A percentile compares a stretch with the other conserved stretches of the same genome.
phyloP scores from a whole-genome alignment of 1,140 invertebrate species.

The Aricia agestis region DNA sequence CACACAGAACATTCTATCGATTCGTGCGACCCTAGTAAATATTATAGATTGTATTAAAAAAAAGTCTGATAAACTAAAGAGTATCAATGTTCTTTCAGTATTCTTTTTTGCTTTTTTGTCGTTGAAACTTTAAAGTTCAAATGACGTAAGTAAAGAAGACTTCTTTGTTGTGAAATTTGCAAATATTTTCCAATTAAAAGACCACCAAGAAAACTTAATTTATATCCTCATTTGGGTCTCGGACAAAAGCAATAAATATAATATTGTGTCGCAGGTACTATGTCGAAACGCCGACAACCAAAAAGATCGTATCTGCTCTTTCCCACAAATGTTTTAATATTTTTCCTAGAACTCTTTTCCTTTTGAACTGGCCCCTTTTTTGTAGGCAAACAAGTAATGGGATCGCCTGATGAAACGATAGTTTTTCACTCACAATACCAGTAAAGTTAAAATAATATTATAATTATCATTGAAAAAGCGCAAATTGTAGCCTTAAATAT shows the following conservation, averaged over 20 bases:
- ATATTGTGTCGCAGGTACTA: conserved; percentile 4
- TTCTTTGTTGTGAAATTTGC: neutral
- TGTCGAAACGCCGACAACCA: neutral
- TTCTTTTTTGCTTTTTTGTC: too few relatives aligned
- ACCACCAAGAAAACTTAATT: conserved; percentile 8
- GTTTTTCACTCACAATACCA: neutral
- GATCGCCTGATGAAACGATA: neutral
- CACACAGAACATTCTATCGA: conserved; percentile 38
- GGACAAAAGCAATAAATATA: conserved; percentile 6
- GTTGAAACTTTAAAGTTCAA: too few relatives aligned
- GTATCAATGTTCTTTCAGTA: too few relatives aligned
- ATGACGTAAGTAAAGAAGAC: too few relatives aligned
- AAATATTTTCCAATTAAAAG: conserved; percentile 15
- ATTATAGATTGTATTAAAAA: too few relatives aligned
- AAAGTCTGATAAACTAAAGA: too few relatives aligned
- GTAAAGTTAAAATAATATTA: too few relatives aligned
- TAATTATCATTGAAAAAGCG: too few relatives aligned
- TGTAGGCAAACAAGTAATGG: neutral
- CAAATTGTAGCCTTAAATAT: too few relatives aligned
- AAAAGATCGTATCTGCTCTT: conserved; percentile 1
- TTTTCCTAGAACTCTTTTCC: conserved; percentile 4
- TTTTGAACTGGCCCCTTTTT: neutral
- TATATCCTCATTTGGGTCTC: neutral
- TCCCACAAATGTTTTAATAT: conserved; percentile 8
- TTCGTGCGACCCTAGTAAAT: conserved; percentile 19